phyloP scores from a whole-genome alignment of 2,888 invertebrate genomes.

The Tenthredo distinguenda region DNA sequence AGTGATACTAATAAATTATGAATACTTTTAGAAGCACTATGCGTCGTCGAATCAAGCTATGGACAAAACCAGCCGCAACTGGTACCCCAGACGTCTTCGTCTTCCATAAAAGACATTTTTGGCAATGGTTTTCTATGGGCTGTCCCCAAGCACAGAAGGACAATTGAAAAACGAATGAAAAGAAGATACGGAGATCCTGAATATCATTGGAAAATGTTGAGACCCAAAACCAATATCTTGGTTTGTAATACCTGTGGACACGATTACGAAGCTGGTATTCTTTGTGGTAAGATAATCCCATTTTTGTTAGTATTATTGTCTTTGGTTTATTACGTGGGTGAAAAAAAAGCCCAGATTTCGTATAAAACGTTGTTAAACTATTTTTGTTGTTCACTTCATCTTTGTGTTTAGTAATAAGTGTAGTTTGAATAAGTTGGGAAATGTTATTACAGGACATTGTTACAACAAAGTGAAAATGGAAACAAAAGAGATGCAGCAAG shows the following conservation, averaged over 20 bases:
- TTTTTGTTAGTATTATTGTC: background rate
- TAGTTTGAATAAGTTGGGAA: constrained; percentile 16
- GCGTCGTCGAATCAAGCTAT: constrained; percentile 66
- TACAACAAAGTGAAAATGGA: constrained; percentile 91
- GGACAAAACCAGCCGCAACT: constrained; percentile 56
- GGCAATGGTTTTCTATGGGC: constrained; percentile 90
- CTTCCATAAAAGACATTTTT: constrained; percentile 83
- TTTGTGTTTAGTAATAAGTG: background rate
- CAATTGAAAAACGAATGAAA: constrained; percentile 86
- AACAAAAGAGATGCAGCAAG: constrained; percentile 89
- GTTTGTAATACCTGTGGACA: constrained; percentile 92
- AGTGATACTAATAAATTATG: constrained; percentile 27
- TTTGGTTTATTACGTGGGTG: background rate
- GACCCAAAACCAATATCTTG: constrained; percentile 87
- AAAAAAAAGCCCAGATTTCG: constrained; percentile 37
- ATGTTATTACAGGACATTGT: constrained; percentile 85
- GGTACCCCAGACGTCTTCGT: constrained; percentile 68
- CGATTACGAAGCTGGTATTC: constrained; percentile 87
- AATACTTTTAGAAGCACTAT: constrained; percentile 71
- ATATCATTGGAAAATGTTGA: constrained; percentile 85
- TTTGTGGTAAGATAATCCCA: constrained; percentile 86
- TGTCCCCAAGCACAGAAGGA: constrained; percentile 89
- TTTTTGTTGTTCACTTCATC: background rate
- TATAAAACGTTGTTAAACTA: background rate
- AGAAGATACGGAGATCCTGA: constrained; percentile 87